phyloP scores from a whole-genome alignment of 1,140 invertebrate genomes.

The Drosophila fuyamai region DNA sequence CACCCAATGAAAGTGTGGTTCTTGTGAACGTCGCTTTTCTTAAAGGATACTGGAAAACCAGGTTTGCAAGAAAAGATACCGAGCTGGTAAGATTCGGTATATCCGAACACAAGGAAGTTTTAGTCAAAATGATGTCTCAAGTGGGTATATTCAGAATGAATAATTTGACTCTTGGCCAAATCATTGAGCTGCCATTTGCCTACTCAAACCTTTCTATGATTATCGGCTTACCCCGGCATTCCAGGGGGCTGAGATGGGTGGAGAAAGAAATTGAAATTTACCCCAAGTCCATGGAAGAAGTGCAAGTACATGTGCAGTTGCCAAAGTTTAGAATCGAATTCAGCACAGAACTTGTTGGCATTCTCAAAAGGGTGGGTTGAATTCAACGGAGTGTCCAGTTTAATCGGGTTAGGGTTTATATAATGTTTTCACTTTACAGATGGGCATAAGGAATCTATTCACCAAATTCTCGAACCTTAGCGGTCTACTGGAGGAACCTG shows the following conservation, averaged over 20 bases:
- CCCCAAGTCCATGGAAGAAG: background rate
- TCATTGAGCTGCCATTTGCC: background rate
- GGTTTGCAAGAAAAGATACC: background rate
- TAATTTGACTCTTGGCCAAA: background rate
- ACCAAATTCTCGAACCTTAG: background rate
- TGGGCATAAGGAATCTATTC: background rate
- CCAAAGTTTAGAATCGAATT: background rate
- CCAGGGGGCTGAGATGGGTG: background rate
- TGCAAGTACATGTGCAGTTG: background rate
- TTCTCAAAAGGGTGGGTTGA: background rate
- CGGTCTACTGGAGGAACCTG: background rate
- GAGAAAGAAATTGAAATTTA: background rate
- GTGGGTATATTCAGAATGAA: background rate
- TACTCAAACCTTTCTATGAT: slow-evolving; percentile 1
- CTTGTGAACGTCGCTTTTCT: background rate
- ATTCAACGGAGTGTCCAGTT: background rate
- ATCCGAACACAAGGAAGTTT: background rate
- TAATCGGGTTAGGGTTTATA: background rate
- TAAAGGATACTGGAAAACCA: background rate
- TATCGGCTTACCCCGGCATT: background rate
- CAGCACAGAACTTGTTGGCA: background rate
- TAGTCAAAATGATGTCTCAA: background rate
- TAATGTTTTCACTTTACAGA: background rate
- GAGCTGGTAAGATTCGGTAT: background rate
- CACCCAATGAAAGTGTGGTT: background rate